Evolutionary conservation across 2,888 invertebrate genomes (phyloP), one percentile per base, ranked within the genome.

Genomic region (Xestobium rufovillosum): DNA sequence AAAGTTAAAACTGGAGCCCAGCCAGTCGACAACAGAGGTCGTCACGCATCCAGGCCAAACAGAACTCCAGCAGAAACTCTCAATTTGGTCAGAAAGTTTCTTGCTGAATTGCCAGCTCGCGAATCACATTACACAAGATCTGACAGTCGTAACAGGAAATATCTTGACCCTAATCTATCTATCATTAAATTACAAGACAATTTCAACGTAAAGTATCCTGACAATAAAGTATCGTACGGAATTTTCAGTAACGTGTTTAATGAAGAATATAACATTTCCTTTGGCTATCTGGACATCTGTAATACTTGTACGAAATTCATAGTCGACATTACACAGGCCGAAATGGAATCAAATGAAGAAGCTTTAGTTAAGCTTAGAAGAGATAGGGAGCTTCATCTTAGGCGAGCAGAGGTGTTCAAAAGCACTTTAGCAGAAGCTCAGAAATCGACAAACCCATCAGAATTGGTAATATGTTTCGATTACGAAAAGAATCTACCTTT

Each of bases 221-320:
- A 35, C 6, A 38, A 32, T 14, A 30, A 19, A 25, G 11, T 38
- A 14, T 33, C 30, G 6, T 39, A 45, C 29, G 36, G 31, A 15
- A 39, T 42, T 19, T 45, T 42, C 30, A 26, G 29, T 19, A 36
- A 46, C 14, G 28, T 47, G 3, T 47, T 47, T 15, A 43, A 41
- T 14, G 31, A 42, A 9, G 40, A 46, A 13, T 47, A 42, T 29
- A 47, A 46, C 28, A 31, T 39, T 31, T 35, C 36, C n/a, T 46
- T 43, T 34, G 43, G 37, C 6, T 13, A 28, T 17, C 45, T 39
- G 14, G 37, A 47, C 26, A 38, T 44, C 11, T 44, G 44, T 33
- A 40, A 34, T 14, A 15, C 26, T 19, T 45, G 42, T 28, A 41
- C 38, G 36, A 42, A 39, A 35, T 35, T 39, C 10, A 28, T 35